Conservation (phyloP, 2,797 vertebrate genomes). For the Synanceia verrucosa region DNA sequence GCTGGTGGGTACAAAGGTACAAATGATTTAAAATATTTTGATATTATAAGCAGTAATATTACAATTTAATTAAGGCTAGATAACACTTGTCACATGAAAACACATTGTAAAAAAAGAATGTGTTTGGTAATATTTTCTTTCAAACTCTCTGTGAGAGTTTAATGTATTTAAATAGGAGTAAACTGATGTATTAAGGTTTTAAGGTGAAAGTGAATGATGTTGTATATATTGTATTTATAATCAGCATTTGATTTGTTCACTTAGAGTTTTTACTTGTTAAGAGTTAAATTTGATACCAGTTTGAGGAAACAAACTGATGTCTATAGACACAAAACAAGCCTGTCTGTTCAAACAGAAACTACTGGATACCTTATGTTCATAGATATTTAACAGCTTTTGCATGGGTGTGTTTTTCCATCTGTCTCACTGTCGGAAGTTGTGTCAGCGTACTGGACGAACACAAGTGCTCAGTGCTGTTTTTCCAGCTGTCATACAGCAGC, state of each 20-base stretch:
- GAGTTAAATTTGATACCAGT: background rate
- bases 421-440: constrained; percentile 36
- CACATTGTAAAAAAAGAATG: background rate
- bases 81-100: background rate
- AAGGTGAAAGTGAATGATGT: background rate
- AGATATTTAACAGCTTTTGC: background rate
- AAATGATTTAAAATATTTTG: background rate
- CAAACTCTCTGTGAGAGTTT: constrained; percentile 49
- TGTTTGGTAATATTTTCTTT: background rate
- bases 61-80: background rate
- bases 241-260: background rate
- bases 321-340: background rate
- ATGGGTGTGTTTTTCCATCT: constrained; percentile 38
- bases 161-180: constrained; percentile 28
- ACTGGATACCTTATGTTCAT: background rate
- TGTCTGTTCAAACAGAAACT: background rate
- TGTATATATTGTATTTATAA: constrained; percentile 10
- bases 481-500: constrained; percentile 62
- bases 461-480: constrained; percentile 50
- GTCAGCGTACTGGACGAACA: constrained; percentile 31
- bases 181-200: background rate
- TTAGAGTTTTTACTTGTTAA: background rate
- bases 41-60: background rate
- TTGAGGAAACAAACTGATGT: background rate
- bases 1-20: background rate